A percentile compares a stretch with the other conserved stretches of the same genome.
Evolutionary conservation across 2,888 invertebrate species (phyloP).

Genomic region (Amiota mariae): DNA sequence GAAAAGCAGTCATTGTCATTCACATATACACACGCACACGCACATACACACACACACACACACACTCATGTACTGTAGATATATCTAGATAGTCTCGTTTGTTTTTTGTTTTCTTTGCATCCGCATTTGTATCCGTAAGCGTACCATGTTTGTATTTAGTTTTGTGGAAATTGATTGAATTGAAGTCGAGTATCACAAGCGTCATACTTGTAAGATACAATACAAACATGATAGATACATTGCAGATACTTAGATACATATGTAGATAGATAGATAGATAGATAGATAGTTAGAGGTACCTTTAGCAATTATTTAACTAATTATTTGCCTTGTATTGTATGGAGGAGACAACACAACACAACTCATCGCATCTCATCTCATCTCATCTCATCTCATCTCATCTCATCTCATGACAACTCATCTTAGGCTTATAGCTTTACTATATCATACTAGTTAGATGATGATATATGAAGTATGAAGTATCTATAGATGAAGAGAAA

Average conservation of each 20-base stretch:
- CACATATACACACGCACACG: no score
- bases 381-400: neutral
- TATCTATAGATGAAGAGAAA: no score
- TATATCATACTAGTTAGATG: no score
- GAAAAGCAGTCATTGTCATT: no score
- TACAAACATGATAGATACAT: no score
- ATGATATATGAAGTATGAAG: no score
- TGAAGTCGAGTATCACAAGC: neutral
- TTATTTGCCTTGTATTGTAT: neutral
- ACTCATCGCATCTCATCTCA: neutral
- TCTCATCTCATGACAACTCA: neutral
- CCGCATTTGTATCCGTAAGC: constrained; percentile 28
- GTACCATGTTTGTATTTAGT: constrained; percentile 12
- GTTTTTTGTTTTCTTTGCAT: constrained; percentile 8
- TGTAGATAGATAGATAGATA: no score
- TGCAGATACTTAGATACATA: no score
- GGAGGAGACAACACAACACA: neutral
- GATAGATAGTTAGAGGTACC: neutral
- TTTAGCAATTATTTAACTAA: constrained; percentile 2
- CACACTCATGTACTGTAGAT: neutral
- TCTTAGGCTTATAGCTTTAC: neutral
- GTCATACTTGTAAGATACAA: no score
- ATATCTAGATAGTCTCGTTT: constrained; percentile 2
- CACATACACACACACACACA: no score
- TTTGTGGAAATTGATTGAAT: constrained; percentile 33